Evolutionary conservation across 2,888 invertebrate genomes (phyloP).

Genomic region (Hydroisotoma schaefferi): DNA sequence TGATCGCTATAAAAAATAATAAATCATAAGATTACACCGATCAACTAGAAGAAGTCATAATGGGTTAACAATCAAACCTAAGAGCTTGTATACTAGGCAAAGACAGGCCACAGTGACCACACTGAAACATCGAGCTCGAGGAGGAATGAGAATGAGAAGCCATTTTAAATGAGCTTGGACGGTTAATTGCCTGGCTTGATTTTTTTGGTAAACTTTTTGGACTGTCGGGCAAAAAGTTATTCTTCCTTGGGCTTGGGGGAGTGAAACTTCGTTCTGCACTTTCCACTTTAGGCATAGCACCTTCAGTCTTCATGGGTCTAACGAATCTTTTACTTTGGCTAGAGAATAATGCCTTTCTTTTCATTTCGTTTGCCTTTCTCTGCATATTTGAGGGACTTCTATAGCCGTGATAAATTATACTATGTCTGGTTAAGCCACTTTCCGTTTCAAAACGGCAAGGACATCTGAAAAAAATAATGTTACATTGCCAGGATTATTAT

Average conservation of each 20-base stretch:
- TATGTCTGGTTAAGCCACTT: slow-evolving; percentile 2
- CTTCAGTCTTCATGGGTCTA: background rate
- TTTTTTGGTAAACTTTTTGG: background rate
- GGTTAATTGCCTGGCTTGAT: background rate
- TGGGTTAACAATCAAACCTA: background rate
- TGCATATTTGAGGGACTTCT: background rate
- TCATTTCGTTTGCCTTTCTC: background rate
- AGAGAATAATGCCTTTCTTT: background rate
- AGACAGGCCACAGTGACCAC: slow-evolving; percentile 2
- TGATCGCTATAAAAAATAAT: slow-evolving; percentile 1
- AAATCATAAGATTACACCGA: background rate
- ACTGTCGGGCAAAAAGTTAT: background rate
- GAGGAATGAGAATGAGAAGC: background rate
- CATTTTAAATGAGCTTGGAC: background rate
- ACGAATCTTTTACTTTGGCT: background rate
- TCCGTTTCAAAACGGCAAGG: slow-evolving; percentile 5
- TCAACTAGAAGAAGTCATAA: background rate
- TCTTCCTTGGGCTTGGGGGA: background rate
- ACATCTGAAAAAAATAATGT: slow-evolving; percentile 2
- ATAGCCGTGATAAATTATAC: slow-evolving; percentile 2
- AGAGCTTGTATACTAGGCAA: background rate
- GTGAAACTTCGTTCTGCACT: background rate
- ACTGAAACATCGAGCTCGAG: slow-evolving; percentile 1
- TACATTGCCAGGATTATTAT: background rate
- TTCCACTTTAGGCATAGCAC: background rate